Evolutionary conservation across 2,113 vertebrate species (phyloP).

Genomic region (Probosciger aterrimus): DNA sequence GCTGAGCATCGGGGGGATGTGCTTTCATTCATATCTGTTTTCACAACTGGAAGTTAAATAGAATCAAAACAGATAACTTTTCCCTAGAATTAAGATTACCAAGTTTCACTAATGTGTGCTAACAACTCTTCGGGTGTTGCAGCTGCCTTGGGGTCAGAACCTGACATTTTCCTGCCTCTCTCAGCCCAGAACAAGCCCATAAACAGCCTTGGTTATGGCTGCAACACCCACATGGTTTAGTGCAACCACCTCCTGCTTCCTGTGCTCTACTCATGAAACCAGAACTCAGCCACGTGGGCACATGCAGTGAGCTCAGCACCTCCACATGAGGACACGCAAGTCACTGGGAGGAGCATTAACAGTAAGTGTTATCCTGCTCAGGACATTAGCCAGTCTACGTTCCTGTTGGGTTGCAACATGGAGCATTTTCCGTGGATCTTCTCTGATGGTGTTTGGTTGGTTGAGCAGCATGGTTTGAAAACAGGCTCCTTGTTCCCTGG

Average conservation of each 20-base stretch:
- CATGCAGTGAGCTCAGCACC: background rate
- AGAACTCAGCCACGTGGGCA: background rate
- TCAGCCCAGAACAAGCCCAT: background rate
- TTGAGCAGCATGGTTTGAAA: background rate
- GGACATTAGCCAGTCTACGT: background rate
- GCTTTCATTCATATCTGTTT: background rate
- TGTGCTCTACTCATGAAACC: background rate
- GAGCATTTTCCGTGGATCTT: background rate
- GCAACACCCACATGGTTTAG: background rate
- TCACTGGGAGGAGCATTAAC: background rate
- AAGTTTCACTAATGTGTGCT: background rate
- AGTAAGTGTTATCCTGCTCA: background rate
- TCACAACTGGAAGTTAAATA: background rate
- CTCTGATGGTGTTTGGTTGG: background rate
- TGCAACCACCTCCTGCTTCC: constrained; percentile 14
- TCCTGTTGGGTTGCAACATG: background rate
- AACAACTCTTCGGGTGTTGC: background rate
- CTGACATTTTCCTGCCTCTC: background rate
- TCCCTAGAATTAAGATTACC: background rate
- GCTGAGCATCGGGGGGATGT: background rate
- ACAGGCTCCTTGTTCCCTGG: background rate
- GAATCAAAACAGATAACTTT: background rate
- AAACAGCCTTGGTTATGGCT: background rate
- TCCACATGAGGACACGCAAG: background rate
- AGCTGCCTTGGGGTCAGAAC: background rate